Conservation (phyloP, 2,888 invertebrate genomes). For the Ischnura elegans region DNA sequence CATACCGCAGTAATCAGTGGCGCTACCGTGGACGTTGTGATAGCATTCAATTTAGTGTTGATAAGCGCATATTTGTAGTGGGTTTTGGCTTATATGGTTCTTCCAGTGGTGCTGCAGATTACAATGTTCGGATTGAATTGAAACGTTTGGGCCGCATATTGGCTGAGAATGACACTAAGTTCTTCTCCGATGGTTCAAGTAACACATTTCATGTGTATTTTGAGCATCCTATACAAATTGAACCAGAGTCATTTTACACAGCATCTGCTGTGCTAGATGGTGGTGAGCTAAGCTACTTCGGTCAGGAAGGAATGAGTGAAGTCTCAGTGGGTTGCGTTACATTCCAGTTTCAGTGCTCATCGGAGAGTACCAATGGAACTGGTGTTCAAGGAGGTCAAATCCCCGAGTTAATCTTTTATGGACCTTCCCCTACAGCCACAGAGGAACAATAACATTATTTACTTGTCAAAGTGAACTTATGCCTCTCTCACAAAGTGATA, state of each 20-base stretch:
- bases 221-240: slow-evolving; percentile 89
- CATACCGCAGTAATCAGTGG: slow-evolving; percentile 98
- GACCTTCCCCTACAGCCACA: slow-evolving; percentile 82
- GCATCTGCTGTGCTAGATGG: slow-evolving; percentile 97
- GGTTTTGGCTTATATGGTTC: slow-evolving; percentile 98
- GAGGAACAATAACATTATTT: slow-evolving; percentile 79
- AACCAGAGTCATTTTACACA: slow-evolving; percentile 96
- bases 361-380: slow-evolving; percentile 98
- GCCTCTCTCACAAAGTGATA: slow-evolving; percentile 61
- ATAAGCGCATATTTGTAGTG: slow-evolving; percentile 96
- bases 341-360: slow-evolving; percentile 98
- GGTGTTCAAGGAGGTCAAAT: slow-evolving; percentile 99
- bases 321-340: slow-evolving; percentile 95
- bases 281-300: slow-evolving; percentile 96
- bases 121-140: slow-evolving; percentile 95
- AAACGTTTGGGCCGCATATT: slow-evolving; percentile 93
- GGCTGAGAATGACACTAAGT: slow-evolving; percentile 95
- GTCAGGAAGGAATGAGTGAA: slow-evolving; percentile 97
- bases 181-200: slow-evolving; percentile 97
- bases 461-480: slow-evolving; percentile 61
- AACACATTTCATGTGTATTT: slow-evolving; percentile 96
- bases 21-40: slow-evolving; percentile 97
- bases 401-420: slow-evolving; percentile 97
- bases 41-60: slow-evolving; percentile 97
- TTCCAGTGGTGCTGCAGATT: slow-evolving; percentile 96